A percentile compares a stretch with the other conserved stretches of the same genome.
Evolutionary conservation across 2,113 vertebrate genomes (phyloP).

Genomic region (Scophthalmus maximus): DNA sequence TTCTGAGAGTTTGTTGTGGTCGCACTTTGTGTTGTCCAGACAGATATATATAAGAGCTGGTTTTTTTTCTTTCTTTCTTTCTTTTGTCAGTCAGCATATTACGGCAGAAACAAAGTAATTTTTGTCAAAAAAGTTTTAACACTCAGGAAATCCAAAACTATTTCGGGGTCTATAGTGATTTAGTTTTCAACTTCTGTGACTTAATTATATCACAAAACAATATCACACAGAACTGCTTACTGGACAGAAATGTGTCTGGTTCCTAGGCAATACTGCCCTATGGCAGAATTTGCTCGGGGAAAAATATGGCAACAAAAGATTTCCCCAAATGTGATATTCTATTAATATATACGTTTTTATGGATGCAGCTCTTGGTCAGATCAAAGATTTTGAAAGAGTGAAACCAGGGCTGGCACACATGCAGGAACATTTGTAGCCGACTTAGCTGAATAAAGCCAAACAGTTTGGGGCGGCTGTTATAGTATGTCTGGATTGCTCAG

Average conservation of each 20-base stretch:
- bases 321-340: conserved; percentile 14
- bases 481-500: conserved; percentile 5
- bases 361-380: conserved; percentile 20
- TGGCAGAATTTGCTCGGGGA: conserved; percentile 17
- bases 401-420: conserved; percentile 13
- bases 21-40: conserved; percentile 5
- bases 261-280: conserved; percentile 23
- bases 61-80: background rate
- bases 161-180: conserved; percentile 17
- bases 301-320: conserved; percentile 10
- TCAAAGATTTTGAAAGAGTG: conserved; percentile 26
- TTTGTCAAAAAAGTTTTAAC: conserved; percentile 1
- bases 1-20: conserved; percentile 16
- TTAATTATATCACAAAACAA: conserved; percentile 49
- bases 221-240: conserved; percentile 51
- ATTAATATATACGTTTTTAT: conserved; percentile 20
- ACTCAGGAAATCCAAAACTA: conserved; percentile 29
- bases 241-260: conserved; percentile 32
- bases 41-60: background rate
- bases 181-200: conserved; percentile 47
- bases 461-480: background rate
- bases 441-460: background rate
- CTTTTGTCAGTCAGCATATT: conserved; percentile 4
- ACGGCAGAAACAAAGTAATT: conserved; percentile 20
- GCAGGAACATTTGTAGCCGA: conserved; percentile 2